phyloP scores from a whole-genome alignment of 2,888 invertebrate genomes.

The Anagyrus pseudococci region DNA sequence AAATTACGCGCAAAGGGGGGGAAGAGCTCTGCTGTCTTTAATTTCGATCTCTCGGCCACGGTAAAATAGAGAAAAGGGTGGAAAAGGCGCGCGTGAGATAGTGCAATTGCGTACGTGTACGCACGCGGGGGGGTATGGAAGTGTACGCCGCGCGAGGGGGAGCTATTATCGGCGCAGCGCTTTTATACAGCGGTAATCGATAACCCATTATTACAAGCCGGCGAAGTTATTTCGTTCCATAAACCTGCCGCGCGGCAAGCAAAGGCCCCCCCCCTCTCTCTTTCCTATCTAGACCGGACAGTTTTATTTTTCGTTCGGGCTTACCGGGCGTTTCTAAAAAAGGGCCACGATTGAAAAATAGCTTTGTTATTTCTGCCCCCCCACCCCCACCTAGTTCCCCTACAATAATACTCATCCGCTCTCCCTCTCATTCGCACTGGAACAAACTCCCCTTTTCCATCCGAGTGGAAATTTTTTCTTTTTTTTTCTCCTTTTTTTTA shows the following conservation, averaged over 20 bases:
- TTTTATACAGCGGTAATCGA: slow-evolving; percentile 44
- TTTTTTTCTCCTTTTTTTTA: not conserved
- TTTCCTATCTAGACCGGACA: not conserved
- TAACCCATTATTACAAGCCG: slow-evolving; percentile 48
- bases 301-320: not conserved
- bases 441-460: not conserved
- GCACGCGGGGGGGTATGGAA: not conserved
- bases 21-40: no score
- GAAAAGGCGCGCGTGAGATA: not conserved
- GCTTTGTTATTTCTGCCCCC: slow-evolving; percentile 4
- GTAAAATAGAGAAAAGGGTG: not conserved
- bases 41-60: not conserved
- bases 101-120: not conserved
- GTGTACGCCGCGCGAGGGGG: no score
- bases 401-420: no score
- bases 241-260: slow-evolving; percentile 11
- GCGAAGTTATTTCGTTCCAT: slow-evolving; percentile 35
- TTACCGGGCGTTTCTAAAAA: not conserved
- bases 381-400: no score
- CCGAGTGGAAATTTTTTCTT: not conserved
- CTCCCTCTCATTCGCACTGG: no score
- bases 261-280: not conserved
- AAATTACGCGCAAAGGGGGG: no score
- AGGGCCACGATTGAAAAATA: slow-evolving; percentile 30
- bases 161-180: slow-evolving; percentile 23